Evolutionary conservation across 2,113 vertebrate genomes (phyloP).

Genomic region (Chinchilla lanigera): DNA sequence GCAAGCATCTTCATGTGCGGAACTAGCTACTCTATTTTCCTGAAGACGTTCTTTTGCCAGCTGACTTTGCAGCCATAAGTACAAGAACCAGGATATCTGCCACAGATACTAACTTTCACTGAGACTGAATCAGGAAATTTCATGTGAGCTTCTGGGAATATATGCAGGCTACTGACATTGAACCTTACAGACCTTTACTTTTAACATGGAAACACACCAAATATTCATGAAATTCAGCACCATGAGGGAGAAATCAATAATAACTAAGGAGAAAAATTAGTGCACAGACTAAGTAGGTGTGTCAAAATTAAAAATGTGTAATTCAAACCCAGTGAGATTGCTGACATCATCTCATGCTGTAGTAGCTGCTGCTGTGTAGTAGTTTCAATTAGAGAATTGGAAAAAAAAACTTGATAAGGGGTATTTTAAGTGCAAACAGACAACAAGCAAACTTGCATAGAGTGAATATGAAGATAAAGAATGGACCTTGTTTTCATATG

Average conservation of each 20-base stretch:
- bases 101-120: neutral
- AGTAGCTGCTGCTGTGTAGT: neutral
- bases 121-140: neutral
- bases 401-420: neutral
- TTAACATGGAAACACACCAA: neutral
- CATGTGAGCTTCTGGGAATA: neutral
- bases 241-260: neutral
- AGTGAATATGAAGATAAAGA: neutral
- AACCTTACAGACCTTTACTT: neutral
- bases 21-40: neutral
- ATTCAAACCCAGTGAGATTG: neutral
- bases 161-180: neutral
- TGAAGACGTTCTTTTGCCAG: neutral
- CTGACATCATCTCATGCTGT: neutral
- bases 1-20: neutral
- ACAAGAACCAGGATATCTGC: neutral
- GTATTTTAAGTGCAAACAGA: neutral
- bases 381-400: neutral
- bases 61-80: neutral
- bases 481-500: neutral
- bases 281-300: neutral
- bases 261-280: neutral
- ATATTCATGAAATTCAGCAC: neutral
- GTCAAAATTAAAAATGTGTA: neutral
- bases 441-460: neutral